Evolutionary conservation across 2,888 invertebrate genomes (phyloP).

Genomic region (Ferdinandea cuprea): DNA sequence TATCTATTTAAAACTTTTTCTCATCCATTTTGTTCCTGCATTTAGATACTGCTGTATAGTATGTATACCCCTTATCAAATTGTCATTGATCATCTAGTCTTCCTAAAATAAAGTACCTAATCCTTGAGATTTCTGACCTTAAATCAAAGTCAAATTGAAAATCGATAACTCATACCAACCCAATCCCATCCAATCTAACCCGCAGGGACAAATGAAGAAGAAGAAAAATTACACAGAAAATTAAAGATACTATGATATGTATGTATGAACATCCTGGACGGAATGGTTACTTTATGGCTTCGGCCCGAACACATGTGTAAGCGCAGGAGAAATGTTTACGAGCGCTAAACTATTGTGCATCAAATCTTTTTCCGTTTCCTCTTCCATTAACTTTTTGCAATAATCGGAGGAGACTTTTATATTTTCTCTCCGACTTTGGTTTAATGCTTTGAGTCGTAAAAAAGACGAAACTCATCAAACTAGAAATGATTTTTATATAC

Average conservation of each 20-base stretch:
- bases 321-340: conserved; percentile 32
- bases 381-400: conserved; percentile 51
- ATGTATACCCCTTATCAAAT: no score
- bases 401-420: conserved; percentile 38
- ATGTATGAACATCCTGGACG: conserved; percentile 48
- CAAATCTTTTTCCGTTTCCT: conserved; percentile 46
- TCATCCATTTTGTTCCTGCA: no score
- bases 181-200: no score
- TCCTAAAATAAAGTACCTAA: no score
- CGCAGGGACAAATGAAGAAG: not conserved
- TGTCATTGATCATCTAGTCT: no score
- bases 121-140: no score
- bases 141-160: no score
- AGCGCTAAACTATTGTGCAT: conserved; percentile 54
- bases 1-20: no score
- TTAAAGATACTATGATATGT: conserved; percentile 28
- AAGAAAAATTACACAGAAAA: conserved; percentile 17
- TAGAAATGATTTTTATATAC: conserved; percentile 52
- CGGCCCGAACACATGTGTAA: conserved; percentile 20
- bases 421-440: conserved; percentile 11
- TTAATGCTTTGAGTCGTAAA: conserved; percentile 43
- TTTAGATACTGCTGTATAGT: no score
- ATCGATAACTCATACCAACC: no score
- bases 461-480: conserved; percentile 50
- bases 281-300: conserved; percentile 33